Percentiles rank a stretch among this genome's conserved stretches.
phyloP scores from a whole-genome alignment of 30 jellyfish, hydroid and myxozoan species.

The Aurelia aurita region DNA sequence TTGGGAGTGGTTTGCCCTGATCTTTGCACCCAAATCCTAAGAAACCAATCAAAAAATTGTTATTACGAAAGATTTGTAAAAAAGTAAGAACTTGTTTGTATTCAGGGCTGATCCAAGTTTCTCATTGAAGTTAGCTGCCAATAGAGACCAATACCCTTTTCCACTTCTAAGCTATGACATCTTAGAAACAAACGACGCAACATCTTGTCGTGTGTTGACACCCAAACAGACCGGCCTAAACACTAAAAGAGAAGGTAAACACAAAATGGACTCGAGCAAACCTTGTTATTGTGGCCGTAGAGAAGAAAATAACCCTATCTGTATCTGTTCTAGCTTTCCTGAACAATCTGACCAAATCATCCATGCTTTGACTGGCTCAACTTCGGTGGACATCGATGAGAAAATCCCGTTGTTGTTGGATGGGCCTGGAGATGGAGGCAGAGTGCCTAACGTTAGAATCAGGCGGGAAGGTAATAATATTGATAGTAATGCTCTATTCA shows the following conservation, averaged over 20 bases:
- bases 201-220: too few relatives aligned
- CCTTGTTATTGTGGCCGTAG: slow-evolving; percentile 34
- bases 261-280: slow-evolving; percentile 1
- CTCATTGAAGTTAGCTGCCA: too few relatives aligned
- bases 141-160: too few relatives aligned
- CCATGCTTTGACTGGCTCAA: slow-evolving; percentile 25
- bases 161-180: too few relatives aligned
- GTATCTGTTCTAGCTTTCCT: slow-evolving; percentile 65
- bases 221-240: background rate
- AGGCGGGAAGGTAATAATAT: slow-evolving; percentile 10
- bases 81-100: too few relatives aligned
- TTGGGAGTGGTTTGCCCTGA: too few relatives aligned
- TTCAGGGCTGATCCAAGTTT: too few relatives aligned
- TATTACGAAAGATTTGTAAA: too few relatives aligned
- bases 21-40: too few relatives aligned
- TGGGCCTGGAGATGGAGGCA: slow-evolving; percentile 47
- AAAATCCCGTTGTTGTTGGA: slow-evolving; percentile 48
- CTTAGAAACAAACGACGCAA: too few relatives aligned
- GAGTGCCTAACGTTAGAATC: slow-evolving; percentile 42
- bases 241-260: background rate
- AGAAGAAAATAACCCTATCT: slow-evolving; percentile 14
- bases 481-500: too few relatives aligned
- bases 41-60: too few relatives aligned
- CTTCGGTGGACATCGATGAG: slow-evolving; percentile 41
- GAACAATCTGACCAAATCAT: slow-evolving; percentile 41